phyloP scores from a whole-genome alignment of 2,797 vertebrate genomes.

The Premnoplex brunnescens region DNA sequence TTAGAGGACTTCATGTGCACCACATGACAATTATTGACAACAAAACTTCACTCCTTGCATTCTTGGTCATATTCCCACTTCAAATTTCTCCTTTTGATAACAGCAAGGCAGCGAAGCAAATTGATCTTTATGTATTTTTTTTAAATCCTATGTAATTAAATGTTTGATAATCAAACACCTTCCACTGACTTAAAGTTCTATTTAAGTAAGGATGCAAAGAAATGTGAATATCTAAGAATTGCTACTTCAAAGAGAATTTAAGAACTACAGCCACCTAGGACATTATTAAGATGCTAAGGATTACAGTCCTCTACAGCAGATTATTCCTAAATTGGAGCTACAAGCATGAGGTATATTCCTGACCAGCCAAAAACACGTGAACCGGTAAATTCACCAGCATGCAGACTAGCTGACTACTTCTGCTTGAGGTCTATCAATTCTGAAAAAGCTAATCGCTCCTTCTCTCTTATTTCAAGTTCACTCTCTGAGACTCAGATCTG shows the following conservation, averaged over 20 bases:
- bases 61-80: neutral
- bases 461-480: neutral
- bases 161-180: neutral
- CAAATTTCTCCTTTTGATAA: neutral
- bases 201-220: neutral
- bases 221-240: neutral
- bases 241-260: neutral
- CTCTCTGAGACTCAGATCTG: neutral
- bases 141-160: neutral
- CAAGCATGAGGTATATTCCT: neutral
- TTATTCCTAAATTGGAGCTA: neutral
- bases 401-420: neutral
- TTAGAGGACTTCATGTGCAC: neutral
- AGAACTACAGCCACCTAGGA: neutral
- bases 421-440: neutral
- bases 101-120: neutral
- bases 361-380: fast-evolving
- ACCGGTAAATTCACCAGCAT: neutral
- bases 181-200: neutral
- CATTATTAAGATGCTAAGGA: neutral
- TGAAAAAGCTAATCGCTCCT: neutral
- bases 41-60: neutral
- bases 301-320: neutral
- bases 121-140: neutral
- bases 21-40: neutral